Conservation (phyloP, 2,888 invertebrate species). For the Rapana venosa region DNA sequence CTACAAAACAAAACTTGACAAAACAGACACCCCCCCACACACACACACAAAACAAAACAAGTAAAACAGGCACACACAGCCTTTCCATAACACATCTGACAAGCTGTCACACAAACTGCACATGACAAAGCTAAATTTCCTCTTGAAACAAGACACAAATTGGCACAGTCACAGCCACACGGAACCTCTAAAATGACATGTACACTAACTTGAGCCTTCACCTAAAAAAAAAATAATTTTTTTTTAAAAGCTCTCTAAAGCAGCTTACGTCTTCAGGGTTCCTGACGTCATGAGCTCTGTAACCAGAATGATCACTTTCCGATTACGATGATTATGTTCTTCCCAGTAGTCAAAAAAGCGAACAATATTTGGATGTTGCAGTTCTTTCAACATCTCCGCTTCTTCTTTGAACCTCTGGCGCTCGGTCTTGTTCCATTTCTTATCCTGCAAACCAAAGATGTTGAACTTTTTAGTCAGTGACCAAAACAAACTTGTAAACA, state of each 20-base stretch:
- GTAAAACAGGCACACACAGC: neutral
- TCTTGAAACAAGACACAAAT: no score
- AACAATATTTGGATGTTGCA: constrained; percentile 87
- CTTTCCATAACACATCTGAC: neutral
- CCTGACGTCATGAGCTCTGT: constrained; percentile 99
- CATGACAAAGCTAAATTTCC: no score
- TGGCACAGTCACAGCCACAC: no score
- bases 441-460: constrained; percentile 82
- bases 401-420: constrained; percentile 85
- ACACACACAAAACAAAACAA: neutral
- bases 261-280: constrained; percentile 93
- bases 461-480: no score
- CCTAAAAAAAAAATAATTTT: neutral
- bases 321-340: constrained; percentile 89
- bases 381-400: constrained; percentile 98
- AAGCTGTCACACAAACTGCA: neutral
- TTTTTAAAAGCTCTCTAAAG: no score
- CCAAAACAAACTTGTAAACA: no score
- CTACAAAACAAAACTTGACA: no score
- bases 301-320: constrained; percentile 98
- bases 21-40: no score
- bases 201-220: neutral
- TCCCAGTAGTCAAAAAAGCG: constrained; percentile 98
- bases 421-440: constrained; percentile 96
- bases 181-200: neutral